These are phyloP conservation scores for Macropus fuliginosus DNA, from an alignment of 2,797 vertebrate genomes.

Conservation along the genomic window DNA sequence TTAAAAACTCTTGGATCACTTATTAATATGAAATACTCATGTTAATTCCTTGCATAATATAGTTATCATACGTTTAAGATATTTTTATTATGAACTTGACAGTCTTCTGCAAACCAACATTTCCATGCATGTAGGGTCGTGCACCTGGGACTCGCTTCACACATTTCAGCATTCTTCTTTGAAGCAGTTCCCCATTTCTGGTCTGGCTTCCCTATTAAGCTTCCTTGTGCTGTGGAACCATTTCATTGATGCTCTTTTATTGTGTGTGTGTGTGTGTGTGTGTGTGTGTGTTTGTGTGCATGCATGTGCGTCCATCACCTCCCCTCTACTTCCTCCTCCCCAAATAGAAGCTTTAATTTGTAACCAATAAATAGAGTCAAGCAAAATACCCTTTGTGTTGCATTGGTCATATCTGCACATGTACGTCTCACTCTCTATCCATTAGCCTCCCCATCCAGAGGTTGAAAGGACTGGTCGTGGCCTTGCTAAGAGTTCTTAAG, in stretches of 20 bases:
- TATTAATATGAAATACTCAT: not conserved
- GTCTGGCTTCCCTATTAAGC: not conserved
- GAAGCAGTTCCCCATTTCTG: not conserved
- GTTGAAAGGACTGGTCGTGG: not conserved
- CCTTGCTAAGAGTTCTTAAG: not conserved
- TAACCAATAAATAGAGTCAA: not conserved
- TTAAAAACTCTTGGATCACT: not conserved
- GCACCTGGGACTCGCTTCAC: not conserved
- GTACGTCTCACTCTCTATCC: not conserved
- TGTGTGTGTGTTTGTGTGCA: no score
- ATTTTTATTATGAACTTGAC: not conserved
- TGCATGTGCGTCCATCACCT: not conserved
- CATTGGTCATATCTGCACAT: not conserved
- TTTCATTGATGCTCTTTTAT: not conserved
- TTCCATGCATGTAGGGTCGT: not conserved
- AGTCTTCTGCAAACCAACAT: not conserved
- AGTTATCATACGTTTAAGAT: not conserved
- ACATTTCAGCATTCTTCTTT: not conserved
- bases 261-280: not conserved
- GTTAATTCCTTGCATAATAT: not conserved
- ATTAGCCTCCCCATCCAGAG: not conserved
- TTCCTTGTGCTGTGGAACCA: not conserved
- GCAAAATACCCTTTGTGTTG: not conserved
- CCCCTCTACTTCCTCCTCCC: not conserved
- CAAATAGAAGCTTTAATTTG: not conserved